Evolutionary conservation across 2,888 invertebrate species (phyloP), one percentile per base, ranked within the genome.

Genomic region (Branchipolynoe longqiensis): DNA sequence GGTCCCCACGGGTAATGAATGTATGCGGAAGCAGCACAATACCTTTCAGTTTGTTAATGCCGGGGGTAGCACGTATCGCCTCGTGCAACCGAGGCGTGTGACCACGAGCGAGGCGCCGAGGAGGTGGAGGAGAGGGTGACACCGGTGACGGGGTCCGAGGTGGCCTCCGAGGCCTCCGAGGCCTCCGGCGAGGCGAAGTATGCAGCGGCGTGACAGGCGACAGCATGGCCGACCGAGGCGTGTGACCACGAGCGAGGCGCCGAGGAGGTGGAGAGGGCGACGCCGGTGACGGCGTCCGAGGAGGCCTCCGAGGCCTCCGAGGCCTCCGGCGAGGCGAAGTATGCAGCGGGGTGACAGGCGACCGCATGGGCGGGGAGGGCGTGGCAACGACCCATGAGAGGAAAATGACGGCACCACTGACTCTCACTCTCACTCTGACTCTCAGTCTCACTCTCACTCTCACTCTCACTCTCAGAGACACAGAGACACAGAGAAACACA

Each of bases 41-140:
- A n/a, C n/a, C n/a, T n/a, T n/a, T n/a, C n/a, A n/a, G n/a, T n/a
- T n/a, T n/a, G n/a, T n/a, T n/a, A n/a, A n/a, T n/a, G n/a, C n/a
- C n/a, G n/a, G n/a, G n/a, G n/a, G n/a, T n/a, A n/a, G 25, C 12
- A 59, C 6, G 14, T 59, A 31, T 31, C 18, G 31, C 28, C 31
- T 82, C 58, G 0, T 82, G 82, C 1, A 62, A 59, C n/a, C 59
- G 82, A 59, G 54, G 82, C n/a, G 54, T 54, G 22, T 82, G 82
- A n/a, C 59, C 58, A 59, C 59, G 82, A n/a, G 28, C 58, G 28
- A 62, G 82, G 28, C 22, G 82, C 28, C 33, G 82, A 59, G 54
- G 82, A 59, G 54, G 82, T 25, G 54, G 82, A 59, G 54, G 31
- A 18, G 18, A 40, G 18, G 41, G n/a, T 40, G 28, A 28, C n/a